Percentiles rank a stretch among this genome's conserved stretches.
Evolutionary conservation across 2,888 invertebrate genomes (phyloP).

Genomic region (Papilio gigon): DNA sequence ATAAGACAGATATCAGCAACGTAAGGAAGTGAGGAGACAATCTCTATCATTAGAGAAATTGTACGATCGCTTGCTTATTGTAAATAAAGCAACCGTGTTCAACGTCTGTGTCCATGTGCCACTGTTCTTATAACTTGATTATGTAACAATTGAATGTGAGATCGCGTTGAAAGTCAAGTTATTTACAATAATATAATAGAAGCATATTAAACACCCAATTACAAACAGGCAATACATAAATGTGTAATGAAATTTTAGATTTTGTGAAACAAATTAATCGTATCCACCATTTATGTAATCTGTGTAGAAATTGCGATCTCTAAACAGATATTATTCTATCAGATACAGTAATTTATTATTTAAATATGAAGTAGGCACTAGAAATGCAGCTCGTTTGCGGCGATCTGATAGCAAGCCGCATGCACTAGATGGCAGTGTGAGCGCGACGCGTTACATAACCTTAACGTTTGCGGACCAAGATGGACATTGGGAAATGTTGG

Average conservation of each 20-base stretch:
- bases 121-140: no score
- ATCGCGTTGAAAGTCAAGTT: background rate
- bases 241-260: background rate
- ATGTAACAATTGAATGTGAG: no score
- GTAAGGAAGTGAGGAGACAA: constrained; percentile 16
- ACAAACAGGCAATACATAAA: background rate
- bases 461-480: constrained; percentile 42
- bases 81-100: no score
- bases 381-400: background rate
- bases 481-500: constrained; percentile 42
- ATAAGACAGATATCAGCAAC: constrained; percentile 20
- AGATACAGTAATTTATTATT: background rate
- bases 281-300: background rate
- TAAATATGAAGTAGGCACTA: constrained; percentile 2
- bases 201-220: no score
- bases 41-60: constrained; percentile 1
- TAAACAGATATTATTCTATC: constrained; percentile 6
- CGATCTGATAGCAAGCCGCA: constrained; percentile 11
- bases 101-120: no score
- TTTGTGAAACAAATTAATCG: background rate
- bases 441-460: constrained; percentile 43
- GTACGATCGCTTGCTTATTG: background rate
- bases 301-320: background rate
- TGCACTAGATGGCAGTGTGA: background rate
- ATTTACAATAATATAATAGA: no score